Evolutionary conservation across 2,113 vertebrate genomes (phyloP).

Genomic region (Lepidothrix coronata): DNA sequence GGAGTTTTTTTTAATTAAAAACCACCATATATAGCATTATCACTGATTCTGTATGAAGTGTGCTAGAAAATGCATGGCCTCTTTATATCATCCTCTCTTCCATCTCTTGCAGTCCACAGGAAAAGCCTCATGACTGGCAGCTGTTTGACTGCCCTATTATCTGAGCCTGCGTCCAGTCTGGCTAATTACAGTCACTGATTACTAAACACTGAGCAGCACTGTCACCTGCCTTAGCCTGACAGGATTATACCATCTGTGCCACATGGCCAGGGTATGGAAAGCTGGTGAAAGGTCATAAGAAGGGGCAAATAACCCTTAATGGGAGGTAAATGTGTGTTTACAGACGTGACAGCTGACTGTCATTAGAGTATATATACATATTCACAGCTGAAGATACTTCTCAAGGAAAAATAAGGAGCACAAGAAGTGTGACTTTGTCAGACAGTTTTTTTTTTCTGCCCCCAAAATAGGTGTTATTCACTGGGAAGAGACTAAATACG

Average conservation of each 20-base stretch:
- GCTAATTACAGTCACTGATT: slow-evolving; percentile 92
- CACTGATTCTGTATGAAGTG: not conserved
- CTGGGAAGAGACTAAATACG: not conserved
- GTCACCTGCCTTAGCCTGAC: slow-evolving; percentile 87
- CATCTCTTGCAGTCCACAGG: slow-evolving; percentile 41
- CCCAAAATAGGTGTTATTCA: not conserved
- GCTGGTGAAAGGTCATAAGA: slow-evolving; percentile 74
- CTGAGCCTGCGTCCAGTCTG: slow-evolving; percentile 77
- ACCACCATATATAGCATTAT: not conserved
- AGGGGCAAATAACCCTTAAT: slow-evolving; percentile 75
- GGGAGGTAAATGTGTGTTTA: slow-evolving; percentile 77
- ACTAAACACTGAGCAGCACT: slow-evolving; percentile 79
- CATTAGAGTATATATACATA: slow-evolving; percentile 43
- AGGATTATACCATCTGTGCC: slow-evolving; percentile 90
- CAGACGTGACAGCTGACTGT: slow-evolving; percentile 77
- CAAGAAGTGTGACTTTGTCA: slow-evolving; percentile 10
- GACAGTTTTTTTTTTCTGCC: not conserved
- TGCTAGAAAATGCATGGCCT: not conserved
- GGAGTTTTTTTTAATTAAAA: not conserved
- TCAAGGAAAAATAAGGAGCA: slow-evolving; percentile 27
- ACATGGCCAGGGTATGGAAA: slow-evolving; percentile 75
- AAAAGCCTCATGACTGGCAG: slow-evolving; percentile 79
- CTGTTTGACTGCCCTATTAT: slow-evolving; percentile 85
- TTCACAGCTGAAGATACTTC: slow-evolving; percentile 68
- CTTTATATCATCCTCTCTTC: not conserved